phyloP scores from a whole-genome alignment of 2,113 vertebrate genomes.

The Scolopax mira region DNA sequence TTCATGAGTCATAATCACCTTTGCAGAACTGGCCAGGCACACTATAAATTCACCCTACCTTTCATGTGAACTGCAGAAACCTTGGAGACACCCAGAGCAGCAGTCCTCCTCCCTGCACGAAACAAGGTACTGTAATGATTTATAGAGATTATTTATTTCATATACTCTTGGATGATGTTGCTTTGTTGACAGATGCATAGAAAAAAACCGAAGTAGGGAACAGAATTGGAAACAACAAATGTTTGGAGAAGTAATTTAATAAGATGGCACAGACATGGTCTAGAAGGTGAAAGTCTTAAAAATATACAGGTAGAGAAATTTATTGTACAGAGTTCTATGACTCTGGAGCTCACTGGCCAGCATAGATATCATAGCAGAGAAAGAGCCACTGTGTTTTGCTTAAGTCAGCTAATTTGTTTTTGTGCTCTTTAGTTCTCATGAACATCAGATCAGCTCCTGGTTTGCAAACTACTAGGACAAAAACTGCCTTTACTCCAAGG shows the following conservation, averaged over 20 bases:
- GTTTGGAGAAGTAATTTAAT: background rate
- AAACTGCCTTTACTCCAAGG: background rate
- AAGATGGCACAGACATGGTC: background rate
- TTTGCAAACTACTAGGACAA: background rate
- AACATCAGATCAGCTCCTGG: background rate
- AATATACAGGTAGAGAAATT: background rate
- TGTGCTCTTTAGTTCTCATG: background rate
- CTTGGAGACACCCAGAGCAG: background rate
- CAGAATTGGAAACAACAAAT: background rate
- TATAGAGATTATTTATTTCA: background rate
- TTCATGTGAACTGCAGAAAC: conserved; percentile 9
- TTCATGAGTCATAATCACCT: conserved; percentile 45
- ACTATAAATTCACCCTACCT: conserved; percentile 52
- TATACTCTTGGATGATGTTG: background rate
- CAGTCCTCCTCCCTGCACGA: background rate
- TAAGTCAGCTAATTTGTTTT: background rate
- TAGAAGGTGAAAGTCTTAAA: background rate
- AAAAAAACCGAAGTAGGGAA: background rate
- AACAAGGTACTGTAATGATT: conserved; percentile 47
- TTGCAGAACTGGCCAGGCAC: conserved; percentile 1
- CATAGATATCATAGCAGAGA: background rate
- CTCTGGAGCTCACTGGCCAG: background rate
- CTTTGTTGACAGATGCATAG: background rate
- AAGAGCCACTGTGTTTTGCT: background rate
- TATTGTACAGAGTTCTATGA: background rate